phyloP scores from a whole-genome alignment of 2,113 vertebrate genomes.

The Syngnathus typhle region DNA sequence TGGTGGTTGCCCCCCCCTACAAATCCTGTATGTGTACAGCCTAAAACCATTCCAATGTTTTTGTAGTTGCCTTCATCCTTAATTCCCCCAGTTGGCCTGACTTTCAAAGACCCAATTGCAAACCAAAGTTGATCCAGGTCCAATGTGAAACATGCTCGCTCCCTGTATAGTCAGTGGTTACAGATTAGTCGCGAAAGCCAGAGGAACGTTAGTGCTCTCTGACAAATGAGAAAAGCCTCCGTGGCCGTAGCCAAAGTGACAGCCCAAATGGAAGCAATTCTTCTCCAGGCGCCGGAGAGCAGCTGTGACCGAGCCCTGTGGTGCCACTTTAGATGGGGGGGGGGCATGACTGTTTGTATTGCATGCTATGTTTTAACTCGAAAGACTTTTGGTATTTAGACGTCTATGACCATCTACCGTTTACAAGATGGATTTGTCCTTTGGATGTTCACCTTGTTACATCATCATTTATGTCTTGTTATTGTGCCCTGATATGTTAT shows the following conservation, averaged over 20 bases:
- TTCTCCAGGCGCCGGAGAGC: conserved; percentile 72
- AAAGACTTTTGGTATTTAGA: conserved; percentile 56
- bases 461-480: conserved; percentile 6
- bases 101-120: conserved; percentile 52
- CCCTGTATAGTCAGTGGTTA: conserved; percentile 50
- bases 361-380: conserved; percentile 43
- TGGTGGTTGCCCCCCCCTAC: too few species aligned
- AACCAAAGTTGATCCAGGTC: conserved; percentile 45
- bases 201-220: conserved; percentile 62
- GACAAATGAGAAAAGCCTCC: conserved; percentile 76
- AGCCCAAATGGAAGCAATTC: conserved; percentile 83
- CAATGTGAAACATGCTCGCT: conserved; percentile 30
- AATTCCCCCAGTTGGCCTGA: conserved; percentile 18
- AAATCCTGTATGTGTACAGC: too few species aligned
- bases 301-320: conserved; percentile 71
- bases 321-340: conserved; percentile 57
- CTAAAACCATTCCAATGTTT: conserved; percentile 5
- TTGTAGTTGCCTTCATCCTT: conserved; percentile 12
- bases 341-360: conserved; percentile 26
- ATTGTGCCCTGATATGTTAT: conserved; percentile 11
- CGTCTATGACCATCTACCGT: conserved; percentile 22
- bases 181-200: conserved; percentile 68
- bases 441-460: background rate
- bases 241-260: conserved; percentile 66
- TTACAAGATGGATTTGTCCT: background rate